Conservation (phyloP, 2,888 invertebrate species). For the Sesia apiformis region DNA sequence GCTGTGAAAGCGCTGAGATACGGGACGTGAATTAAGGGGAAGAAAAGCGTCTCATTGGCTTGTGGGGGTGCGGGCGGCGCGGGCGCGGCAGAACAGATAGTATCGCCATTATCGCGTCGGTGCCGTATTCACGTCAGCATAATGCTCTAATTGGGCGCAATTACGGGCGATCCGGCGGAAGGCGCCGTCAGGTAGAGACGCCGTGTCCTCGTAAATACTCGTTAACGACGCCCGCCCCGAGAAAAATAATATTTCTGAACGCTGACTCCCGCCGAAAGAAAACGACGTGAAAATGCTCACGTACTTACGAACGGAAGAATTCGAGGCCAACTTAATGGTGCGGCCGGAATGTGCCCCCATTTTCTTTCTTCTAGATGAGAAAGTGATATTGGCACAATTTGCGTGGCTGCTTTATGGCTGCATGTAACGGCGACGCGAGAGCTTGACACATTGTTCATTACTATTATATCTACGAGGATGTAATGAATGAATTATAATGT, state of each 20-base stretch:
- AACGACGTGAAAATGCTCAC: conserved; percentile 56
- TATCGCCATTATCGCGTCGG: conserved; percentile 66
- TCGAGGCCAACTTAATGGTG: conserved; percentile 51
- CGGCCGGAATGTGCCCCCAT: conserved; percentile 41
- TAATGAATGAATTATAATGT: background rate
- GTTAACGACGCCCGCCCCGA: conserved; percentile 59
- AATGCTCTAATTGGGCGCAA: conserved; percentile 73
- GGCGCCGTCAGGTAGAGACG: conserved; percentile 62
- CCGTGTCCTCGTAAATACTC: conserved; percentile 69
- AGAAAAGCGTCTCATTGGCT: conserved; percentile 46
- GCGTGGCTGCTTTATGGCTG: conserved; percentile 17
- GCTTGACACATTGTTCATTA: background rate
- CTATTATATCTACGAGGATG: background rate
- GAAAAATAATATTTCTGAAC: conserved; percentile 68
- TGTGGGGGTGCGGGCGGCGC: conserved; percentile 17
- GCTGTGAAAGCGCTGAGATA: conserved; percentile 43
- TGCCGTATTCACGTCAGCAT: conserved; percentile 72
- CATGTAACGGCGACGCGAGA: background rate
- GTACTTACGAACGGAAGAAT: conserved; percentile 47
- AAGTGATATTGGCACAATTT: conserved; percentile 44
- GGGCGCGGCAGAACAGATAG: conserved; percentile 43
- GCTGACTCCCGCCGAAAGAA: conserved; percentile 51
- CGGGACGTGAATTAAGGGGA: conserved; percentile 56
- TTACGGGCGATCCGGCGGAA: conserved; percentile 64
- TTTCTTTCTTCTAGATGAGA: conserved; percentile 37